phyloP scores from a whole-genome alignment of 2,113 vertebrate genomes.

The Grantiella picta region DNA sequence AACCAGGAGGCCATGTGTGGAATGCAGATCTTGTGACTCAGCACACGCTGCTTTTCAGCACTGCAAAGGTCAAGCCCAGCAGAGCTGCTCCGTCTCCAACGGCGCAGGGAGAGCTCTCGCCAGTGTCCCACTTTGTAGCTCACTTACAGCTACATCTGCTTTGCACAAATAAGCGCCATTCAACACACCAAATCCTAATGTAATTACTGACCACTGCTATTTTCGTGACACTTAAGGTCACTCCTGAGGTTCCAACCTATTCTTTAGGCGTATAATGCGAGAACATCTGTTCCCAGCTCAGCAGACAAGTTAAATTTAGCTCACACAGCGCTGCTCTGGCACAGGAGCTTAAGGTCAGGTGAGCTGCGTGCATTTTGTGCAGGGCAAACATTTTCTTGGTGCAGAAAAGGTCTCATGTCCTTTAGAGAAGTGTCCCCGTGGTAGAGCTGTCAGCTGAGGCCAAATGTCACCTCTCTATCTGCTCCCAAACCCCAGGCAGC shows the following conservation, averaged over 20 bases:
- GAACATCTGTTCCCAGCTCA: slow-evolving; percentile 27
- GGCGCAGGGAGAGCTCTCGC: neutral
- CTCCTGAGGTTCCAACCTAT: neutral
- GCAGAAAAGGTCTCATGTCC: neutral
- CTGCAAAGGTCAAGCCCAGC: slow-evolving; percentile 35
- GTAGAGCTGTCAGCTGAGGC: neutral
- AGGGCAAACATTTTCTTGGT: neutral
- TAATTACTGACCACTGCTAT: neutral
- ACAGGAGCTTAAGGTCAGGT: slow-evolving; percentile 55
- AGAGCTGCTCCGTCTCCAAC: neutral
- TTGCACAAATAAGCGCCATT: neutral
- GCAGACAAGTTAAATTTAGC: slow-evolving; percentile 55
- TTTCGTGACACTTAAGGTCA: neutral
- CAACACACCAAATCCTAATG: neutral
- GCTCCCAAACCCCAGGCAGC: neutral
- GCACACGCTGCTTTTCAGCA: slow-evolving; percentile 29
- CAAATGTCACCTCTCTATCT: neutral
- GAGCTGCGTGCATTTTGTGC: neutral
- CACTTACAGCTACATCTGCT: neutral
- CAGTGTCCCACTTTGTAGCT: neutral
- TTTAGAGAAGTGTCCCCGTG: neutral
- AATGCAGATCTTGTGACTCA: slow-evolving; percentile 62
- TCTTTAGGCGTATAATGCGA: neutral
- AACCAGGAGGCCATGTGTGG: slow-evolving; percentile 26
- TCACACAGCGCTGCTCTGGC: slow-evolving; percentile 16